A percentile compares a stretch with the other conserved stretches of the same genome.
Evolutionary conservation across 2,888 invertebrate species (phyloP).

Genomic region (Phaedon cochleariae): DNA sequence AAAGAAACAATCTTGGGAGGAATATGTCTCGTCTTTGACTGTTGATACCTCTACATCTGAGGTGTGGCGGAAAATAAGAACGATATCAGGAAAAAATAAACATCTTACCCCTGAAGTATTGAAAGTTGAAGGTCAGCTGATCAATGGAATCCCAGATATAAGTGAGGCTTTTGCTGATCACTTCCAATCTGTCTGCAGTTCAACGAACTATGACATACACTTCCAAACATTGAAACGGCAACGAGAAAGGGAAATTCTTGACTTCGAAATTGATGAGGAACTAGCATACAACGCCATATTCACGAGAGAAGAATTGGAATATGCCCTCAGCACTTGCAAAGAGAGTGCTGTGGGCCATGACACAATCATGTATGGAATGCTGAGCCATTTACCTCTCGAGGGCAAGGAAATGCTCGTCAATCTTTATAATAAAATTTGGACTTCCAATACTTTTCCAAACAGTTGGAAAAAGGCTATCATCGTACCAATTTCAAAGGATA

Average conservation of each 20-base stretch:
- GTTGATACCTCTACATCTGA: not conserved
- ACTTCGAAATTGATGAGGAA: not conserved
- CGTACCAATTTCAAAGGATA: slow-evolving; percentile 2
- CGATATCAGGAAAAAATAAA: slow-evolving; percentile 5
- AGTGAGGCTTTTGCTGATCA: no score
- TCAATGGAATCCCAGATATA: not conserved
- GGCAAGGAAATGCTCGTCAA: not conserved
- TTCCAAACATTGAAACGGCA: not conserved
- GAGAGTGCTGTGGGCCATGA: not conserved
- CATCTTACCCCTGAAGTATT: not conserved
- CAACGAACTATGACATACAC: not conserved
- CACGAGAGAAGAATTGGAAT: not conserved
- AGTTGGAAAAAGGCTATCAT: not conserved
- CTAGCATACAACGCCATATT: not conserved
- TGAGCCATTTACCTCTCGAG: not conserved
- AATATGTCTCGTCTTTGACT: slow-evolving; percentile 5
- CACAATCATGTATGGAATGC: not conserved
- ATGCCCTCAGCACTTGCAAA: not conserved
- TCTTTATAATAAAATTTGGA: not conserved
- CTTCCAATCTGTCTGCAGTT: not conserved
- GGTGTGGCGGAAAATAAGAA: not conserved
- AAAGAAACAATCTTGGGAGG: not conserved
- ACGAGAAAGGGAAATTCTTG: not conserved
- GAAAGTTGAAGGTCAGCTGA: not conserved
- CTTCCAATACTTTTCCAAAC: not conserved